Evolutionary conservation across 1,140 invertebrate species (phyloP).

Genomic region (Drosophila erecta): DNA sequence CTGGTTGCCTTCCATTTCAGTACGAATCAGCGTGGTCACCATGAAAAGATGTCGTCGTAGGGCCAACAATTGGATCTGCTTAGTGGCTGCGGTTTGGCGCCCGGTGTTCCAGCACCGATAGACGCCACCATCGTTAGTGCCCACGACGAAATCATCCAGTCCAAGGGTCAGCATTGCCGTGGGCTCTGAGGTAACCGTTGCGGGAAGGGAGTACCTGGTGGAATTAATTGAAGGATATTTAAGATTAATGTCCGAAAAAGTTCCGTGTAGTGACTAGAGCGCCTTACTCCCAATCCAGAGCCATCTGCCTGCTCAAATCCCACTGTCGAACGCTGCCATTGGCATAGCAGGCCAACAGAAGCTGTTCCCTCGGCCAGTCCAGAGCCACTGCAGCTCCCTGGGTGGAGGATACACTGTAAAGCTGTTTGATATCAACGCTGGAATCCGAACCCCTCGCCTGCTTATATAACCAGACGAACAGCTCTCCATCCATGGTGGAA

Average conservation of each 20-base stretch:
- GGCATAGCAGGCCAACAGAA: constrained; percentile 68
- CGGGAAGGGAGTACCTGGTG: constrained; percentile 53
- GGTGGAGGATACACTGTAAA: constrained; percentile 48
- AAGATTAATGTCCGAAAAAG: no score
- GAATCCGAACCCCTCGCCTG: constrained; percentile 30
- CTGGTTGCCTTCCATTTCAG: constrained; percentile 36
- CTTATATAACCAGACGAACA: constrained; percentile 71
- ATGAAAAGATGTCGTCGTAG: constrained; percentile 71
- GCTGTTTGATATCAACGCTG: constrained; percentile 59
- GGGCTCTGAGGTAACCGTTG: constrained; percentile 43
- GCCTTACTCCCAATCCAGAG: constrained; percentile 71
- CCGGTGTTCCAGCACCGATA: constrained; percentile 63
- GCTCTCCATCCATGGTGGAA: constrained; percentile 75
- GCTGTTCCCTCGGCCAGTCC: constrained; percentile 69
- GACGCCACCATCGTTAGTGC: constrained; percentile 69
- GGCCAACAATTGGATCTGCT: constrained; percentile 56
- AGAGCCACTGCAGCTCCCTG: constrained; percentile 71
- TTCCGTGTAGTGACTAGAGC: neutral
- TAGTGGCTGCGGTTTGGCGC: constrained; percentile 35
- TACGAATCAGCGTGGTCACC: constrained; percentile 62
- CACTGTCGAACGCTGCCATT: constrained; percentile 72
- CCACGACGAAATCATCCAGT: constrained; percentile 67
- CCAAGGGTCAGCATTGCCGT: constrained; percentile 62
- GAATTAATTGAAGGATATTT: no score
- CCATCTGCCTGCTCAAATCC: constrained; percentile 60